Conservation (phyloP, 1,140 invertebrate genomes). For the Pantala flavescens region DNA sequence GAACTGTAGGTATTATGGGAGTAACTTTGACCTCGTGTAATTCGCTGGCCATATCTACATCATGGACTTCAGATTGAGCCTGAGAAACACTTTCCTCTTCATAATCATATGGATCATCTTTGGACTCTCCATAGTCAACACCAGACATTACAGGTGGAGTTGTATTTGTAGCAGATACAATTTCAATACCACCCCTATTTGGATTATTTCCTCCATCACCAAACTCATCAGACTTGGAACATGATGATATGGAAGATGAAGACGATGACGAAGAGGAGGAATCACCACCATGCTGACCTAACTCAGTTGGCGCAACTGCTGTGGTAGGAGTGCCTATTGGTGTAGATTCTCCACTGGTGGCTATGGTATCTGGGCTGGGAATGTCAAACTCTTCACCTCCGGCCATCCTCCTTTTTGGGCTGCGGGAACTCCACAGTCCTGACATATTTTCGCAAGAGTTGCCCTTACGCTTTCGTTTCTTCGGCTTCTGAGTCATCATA, state of each 20-base stretch:
- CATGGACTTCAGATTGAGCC: not conserved
- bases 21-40: not conserved
- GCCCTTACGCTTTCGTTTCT: slow-evolving; percentile 15
- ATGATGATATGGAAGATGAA: not conserved
- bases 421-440: slow-evolving; percentile 4
- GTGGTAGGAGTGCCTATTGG: slow-evolving; percentile 18
- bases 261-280: not conserved
- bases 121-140: not conserved
- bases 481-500: not conserved
- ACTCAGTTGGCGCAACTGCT: not conserved
- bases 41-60: not conserved
- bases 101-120: not conserved
- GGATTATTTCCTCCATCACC: not conserved
- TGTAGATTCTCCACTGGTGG: slow-evolving; percentile 14
- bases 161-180: not conserved
- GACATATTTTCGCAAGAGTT: slow-evolving; percentile 13
- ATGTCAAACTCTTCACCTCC: slow-evolving; percentile 15
- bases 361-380: slow-evolving; percentile 10
- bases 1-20: not conserved
- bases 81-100: not conserved
- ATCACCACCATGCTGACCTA: not conserved
- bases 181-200: not conserved
- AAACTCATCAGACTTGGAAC: not conserved
- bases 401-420: slow-evolving; percentile 15
- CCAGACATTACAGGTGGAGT: not conserved